A percentile compares a stretch with the other conserved stretches of the same genome.
These are phyloP conservation scores for Furcifer pardalis DNA, from an alignment of 2,797 vertebrate genomes.

Conservation along the genomic window DNA sequence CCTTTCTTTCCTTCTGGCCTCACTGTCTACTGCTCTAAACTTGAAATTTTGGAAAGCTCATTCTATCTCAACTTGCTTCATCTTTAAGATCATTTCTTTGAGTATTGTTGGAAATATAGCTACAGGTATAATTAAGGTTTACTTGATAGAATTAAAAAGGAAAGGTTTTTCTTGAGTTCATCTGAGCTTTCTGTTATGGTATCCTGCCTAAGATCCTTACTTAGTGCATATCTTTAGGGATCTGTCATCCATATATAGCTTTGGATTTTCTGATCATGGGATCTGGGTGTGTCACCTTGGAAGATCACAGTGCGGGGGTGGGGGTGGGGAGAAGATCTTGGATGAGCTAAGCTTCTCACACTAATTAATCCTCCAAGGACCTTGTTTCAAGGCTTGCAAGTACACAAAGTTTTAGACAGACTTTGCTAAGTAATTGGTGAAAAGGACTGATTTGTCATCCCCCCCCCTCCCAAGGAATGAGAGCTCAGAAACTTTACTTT, in stretches of 20 bases:
- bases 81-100: too few relatives aligned
- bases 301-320: background rate
- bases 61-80: too few relatives aligned
- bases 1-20: too few relatives aligned
- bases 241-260: background rate
- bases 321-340: background rate
- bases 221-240: background rate
- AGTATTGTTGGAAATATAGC: too few relatives aligned
- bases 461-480: background rate
- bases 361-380: slow-evolving; percentile 17
- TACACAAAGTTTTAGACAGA: background rate
- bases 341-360: background rate
- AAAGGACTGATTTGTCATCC: background rate
- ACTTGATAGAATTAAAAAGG: background rate
- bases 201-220: background rate
- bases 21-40: too few relatives aligned
- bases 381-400: background rate
- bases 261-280: background rate
- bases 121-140: background rate
- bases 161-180: too few relatives aligned
- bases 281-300: background rate
- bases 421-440: background rate
- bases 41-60: too few relatives aligned
- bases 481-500: background rate
- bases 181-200: background rate